Conservation (phyloP, 2,113 vertebrate genomes). For the Syngnathoides biaculeatus region DNA sequence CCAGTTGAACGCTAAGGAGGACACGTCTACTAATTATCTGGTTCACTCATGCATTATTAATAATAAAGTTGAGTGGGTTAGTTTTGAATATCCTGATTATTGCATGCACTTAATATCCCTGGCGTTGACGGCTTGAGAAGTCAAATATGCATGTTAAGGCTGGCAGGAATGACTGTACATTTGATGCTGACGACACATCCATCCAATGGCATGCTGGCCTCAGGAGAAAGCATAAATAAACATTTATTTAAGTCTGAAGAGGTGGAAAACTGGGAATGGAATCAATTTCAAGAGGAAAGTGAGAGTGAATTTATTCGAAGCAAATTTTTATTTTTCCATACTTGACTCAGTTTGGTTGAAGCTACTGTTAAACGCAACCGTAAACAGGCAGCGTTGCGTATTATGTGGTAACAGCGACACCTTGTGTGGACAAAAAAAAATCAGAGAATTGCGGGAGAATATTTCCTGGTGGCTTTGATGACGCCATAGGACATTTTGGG, state of each 20-base stretch:
- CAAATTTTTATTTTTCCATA: conserved; percentile 34
- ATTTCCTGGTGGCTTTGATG: too few species aligned
- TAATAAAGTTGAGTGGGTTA: not conserved
- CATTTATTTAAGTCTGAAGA: conserved; percentile 23
- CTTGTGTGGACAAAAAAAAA: conserved; percentile 39
- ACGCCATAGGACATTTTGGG: too few species aligned
- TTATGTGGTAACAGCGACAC: conserved; percentile 54
- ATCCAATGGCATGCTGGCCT: not conserved
- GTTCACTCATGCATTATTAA: conserved; percentile 6
- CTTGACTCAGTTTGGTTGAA: conserved; percentile 14
- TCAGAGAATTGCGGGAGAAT: too few species aligned
- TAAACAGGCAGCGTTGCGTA: not conserved
- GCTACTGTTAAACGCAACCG: conserved; percentile 1
- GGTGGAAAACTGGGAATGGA: conserved; percentile 1
- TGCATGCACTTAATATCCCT: not conserved
- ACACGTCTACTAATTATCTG: not conserved
- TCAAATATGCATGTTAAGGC: too few species aligned
- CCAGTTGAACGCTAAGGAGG: too few species aligned
- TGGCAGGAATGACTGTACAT: not conserved
- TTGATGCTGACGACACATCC: conserved; percentile 29
- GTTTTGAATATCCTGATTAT: not conserved
- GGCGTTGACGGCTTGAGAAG: too few species aligned
- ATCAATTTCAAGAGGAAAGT: not conserved
- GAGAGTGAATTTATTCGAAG: conserved; percentile 1
- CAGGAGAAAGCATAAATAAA: conserved; percentile 20